Percentiles rank a stretch among this genome's conserved stretches.
These are phyloP conservation scores for Folsomia candida DNA, from an alignment of 2,888 invertebrate genomes.

Conservation along the genomic window DNA sequence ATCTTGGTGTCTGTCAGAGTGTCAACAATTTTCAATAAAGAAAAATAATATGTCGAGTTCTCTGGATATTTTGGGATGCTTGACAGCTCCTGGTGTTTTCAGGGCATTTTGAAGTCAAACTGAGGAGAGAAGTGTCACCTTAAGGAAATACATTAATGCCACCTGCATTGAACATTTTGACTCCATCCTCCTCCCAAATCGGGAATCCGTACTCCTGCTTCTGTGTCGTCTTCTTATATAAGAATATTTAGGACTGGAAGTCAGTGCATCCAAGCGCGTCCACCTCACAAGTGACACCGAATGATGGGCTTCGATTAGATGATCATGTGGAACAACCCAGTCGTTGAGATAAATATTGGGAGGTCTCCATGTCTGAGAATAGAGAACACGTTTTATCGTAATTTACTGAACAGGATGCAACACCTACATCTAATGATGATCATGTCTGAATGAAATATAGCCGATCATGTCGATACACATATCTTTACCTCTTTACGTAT, in stretches of 20 bases:
- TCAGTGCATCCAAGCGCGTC: too few species aligned
- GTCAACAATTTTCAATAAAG: slow-evolving; percentile 23
- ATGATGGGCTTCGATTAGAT: background rate
- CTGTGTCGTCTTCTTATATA: background rate
- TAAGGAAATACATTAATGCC: slow-evolving; percentile 13
- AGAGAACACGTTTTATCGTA: too few species aligned
- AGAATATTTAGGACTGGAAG: too few species aligned
- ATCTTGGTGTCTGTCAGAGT: slow-evolving; percentile 21
- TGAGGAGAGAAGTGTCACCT: slow-evolving; percentile 18
- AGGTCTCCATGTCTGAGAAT: background rate
- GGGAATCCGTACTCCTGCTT: background rate
- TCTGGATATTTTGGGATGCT: slow-evolving; percentile 8
- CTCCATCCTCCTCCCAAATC: background rate
- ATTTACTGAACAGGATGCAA: too few species aligned
- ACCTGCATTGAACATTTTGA: slow-evolving; percentile 5
- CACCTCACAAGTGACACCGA: background rate
- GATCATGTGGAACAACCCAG: background rate
- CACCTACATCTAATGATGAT: too few species aligned
- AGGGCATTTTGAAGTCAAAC: too few species aligned
- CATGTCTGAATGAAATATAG: too few species aligned
- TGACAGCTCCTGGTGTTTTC: slow-evolving; percentile 17
- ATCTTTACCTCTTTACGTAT: too few species aligned
- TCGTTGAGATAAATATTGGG: background rate
- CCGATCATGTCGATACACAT: too few species aligned
- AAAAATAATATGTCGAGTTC: slow-evolving; percentile 8